Evolutionary conservation across 1,140 invertebrate species (phyloP), one percentile per base, ranked within the genome.

Genomic region (Microplitis demolitor): DNA sequence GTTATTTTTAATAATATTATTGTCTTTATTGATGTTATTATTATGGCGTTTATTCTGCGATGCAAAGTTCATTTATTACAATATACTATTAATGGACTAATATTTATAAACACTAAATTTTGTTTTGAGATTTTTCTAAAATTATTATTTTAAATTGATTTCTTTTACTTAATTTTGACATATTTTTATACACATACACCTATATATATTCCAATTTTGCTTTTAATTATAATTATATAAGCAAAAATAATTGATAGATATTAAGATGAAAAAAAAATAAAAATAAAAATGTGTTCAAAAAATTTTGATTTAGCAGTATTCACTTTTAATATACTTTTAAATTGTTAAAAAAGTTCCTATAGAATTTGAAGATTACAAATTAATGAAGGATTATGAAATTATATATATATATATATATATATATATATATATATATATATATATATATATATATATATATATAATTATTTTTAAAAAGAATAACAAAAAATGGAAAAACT

Each of bases 261-360:
- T 24, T 24, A 24, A 2, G 24, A 24, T 2, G 24, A 24, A 24
- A 37, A 60, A 34, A 69, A 39, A 61, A 37, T 35, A 56, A 31
- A 50, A 66, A 72, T 72, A 77, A 79, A 69, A 79, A 82, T 84
- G 83, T 84, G 83, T 84, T 84, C 83, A 84, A 82, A 83, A 83
- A 69, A 79, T 78, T 79, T 79, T 74, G 82, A 83, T 79, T 72
- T 79, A 82, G 80, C 82, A 84, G 82, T 84, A 83, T 83, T 83
- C 77, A 73, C 79, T 82, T 83, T 74, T 78, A 45, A 78, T 61
- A 53, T 71, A 80, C 74, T 81, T 82, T 80, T 78, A 72, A 76
- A 70, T 66, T 24, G 50, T 62, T 63, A 58, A 69, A 63, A 64
- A 74, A 71, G 60, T 76, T 73, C 62, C 62, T 73, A 64, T 63